Percentiles rank a stretch among this genome's conserved stretches.
Conservation (phyloP, 2,113 vertebrate species). For the Tamias sibiricus region DNA sequence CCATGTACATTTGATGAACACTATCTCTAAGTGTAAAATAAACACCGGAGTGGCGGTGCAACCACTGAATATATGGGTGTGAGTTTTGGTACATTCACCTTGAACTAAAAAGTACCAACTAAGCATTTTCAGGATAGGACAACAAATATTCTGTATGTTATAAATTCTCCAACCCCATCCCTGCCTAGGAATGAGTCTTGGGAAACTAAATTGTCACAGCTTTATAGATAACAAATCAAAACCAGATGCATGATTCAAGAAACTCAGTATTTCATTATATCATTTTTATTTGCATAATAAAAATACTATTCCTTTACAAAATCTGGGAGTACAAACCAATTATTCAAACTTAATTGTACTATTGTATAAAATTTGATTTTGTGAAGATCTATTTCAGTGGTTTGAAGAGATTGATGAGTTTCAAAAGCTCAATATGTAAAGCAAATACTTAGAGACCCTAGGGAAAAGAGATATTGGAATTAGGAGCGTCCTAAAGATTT, state of each 20-base stretch:
- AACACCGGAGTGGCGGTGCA: not conserved
- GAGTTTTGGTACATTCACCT: not conserved
- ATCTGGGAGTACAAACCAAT: not conserved
- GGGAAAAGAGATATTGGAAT: not conserved
- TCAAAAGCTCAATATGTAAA: not conserved
- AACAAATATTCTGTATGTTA: not conserved
- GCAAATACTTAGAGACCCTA: not conserved
- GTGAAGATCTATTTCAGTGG: not conserved
- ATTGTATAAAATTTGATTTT: constrained; percentile 5
- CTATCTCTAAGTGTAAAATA: not conserved
- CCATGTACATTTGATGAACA: not conserved
- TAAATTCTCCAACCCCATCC: not conserved
- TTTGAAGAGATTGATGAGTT: not conserved
- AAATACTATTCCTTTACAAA: constrained; percentile 22
- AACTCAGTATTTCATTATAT: not conserved
- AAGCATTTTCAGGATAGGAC: not conserved
- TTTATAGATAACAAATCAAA: not conserved
- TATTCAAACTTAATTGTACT: not conserved
- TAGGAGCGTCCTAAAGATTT: not conserved
- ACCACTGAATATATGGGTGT: not conserved
- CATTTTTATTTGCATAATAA: constrained; percentile 2
- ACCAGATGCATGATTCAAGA: not conserved
- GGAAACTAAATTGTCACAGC: not conserved
- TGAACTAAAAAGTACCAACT: not conserved
- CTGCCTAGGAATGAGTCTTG: not conserved